These are phyloP conservation scores for Synchiropus splendidus DNA, from an alignment of 2,113 vertebrate species.

Conservation along the genomic window DNA sequence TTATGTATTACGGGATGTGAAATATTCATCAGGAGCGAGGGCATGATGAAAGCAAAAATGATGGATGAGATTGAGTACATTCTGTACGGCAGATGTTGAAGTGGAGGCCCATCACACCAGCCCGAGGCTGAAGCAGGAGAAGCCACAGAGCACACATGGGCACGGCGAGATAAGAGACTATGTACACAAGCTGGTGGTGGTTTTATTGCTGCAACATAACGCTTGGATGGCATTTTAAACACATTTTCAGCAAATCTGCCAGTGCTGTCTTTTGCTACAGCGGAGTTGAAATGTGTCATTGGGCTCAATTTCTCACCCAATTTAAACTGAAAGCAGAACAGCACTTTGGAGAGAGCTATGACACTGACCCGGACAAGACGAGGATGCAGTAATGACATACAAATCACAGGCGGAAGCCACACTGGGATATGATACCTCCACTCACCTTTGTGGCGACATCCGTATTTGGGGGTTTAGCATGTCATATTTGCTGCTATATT, in stretches of 20 bases:
- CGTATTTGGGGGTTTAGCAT: background rate
- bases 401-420: conserved; percentile 11
- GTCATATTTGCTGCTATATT: background rate
- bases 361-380: conserved; percentile 24
- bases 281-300: conserved; percentile 43
- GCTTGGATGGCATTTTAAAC: conserved; percentile 45
- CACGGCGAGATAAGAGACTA: conserved; percentile 51
- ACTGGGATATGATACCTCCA: conserved; percentile 12
- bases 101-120: conserved; percentile 29
- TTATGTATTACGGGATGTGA: conserved; percentile 1
- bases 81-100: conserved; percentile 12
- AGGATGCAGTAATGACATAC: conserved; percentile 3
- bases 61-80: conserved; percentile 27
- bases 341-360: conserved; percentile 12
- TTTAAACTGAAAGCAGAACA: conserved; percentile 18
- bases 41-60: conserved; percentile 9
- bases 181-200: conserved; percentile 55
- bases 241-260: conserved; percentile 40
- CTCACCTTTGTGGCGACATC: background rate
- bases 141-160: conserved; percentile 50
- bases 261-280: conserved; percentile 23
- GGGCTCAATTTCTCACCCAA: conserved; percentile 43
- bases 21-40: conserved; percentile 14
- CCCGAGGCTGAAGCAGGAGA: conserved; percentile 44
- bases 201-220: conserved; percentile 57